Evolutionary conservation across 2,888 invertebrate genomes (phyloP).

Genomic region (Halictus quadricinctus): DNA sequence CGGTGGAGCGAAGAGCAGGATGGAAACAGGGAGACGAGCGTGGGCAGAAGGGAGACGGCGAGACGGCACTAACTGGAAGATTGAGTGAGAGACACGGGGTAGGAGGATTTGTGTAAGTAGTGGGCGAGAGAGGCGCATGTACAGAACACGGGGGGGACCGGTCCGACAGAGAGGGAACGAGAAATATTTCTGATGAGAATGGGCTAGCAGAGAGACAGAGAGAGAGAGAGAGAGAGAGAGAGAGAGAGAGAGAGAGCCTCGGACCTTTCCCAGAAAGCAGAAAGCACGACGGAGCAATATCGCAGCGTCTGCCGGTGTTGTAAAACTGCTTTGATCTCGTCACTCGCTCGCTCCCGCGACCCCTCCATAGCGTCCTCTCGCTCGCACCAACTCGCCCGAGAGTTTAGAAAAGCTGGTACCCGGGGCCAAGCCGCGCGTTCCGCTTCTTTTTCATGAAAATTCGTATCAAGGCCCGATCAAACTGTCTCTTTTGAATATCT

Average conservation of each 20-base stretch:
- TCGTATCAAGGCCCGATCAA: constrained; percentile 49
- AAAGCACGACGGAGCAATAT: constrained; percentile 72
- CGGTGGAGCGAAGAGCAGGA: constrained; percentile 28
- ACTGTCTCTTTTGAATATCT: constrained; percentile 37
- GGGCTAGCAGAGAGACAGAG: constrained; percentile 23
- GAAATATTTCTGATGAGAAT: constrained; percentile 47
- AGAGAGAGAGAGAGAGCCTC: constrained; percentile 44
- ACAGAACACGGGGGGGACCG: neutral
- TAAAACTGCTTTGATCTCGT: constrained; percentile 75
- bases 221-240: constrained; percentile 31
- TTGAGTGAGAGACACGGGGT: constrained; percentile 30
- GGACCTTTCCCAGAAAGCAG: constrained; percentile 68
- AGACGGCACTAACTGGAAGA: constrained; percentile 14
- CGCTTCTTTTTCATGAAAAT: constrained; percentile 47
- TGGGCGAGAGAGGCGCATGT: neutral
- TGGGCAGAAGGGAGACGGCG: constrained; percentile 15
- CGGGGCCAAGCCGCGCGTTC: constrained; percentile 19
- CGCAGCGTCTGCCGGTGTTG: constrained; percentile 68
- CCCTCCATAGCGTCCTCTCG: constrained; percentile 13
- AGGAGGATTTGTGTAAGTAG: constrained; percentile 31
- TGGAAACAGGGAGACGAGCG: neutral
- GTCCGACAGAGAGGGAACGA: constrained; percentile 13
- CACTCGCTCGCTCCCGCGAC: constrained; percentile 37
- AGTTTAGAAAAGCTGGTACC: constrained; percentile 53
- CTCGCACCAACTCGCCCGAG: neutral